Conservation (phyloP, 2,113 vertebrate genomes). For the Megatriorchis doriae region DNA sequence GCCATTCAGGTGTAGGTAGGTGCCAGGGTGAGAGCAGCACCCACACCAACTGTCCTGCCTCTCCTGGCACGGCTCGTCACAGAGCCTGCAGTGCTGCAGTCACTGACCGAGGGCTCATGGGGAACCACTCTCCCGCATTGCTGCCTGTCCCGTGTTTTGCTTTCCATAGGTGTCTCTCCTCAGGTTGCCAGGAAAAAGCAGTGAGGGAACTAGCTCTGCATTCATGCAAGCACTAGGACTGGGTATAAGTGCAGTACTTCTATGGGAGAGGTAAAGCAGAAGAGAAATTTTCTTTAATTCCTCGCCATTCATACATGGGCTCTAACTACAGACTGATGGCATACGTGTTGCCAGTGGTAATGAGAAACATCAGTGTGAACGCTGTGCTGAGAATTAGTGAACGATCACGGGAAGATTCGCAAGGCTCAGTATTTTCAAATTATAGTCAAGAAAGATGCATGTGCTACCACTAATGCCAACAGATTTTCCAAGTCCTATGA, state of each 20-base stretch:
- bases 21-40: not conserved
- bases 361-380: not conserved
- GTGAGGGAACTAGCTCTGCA: not conserved
- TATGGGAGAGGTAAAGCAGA: not conserved
- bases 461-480: not conserved
- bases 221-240: rapidly evolving
- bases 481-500: slow-evolving; percentile 27
- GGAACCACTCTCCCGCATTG: rapidly evolving
- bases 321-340: not conserved
- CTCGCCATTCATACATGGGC: not conserved
- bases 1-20: not conserved
- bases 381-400: not conserved
- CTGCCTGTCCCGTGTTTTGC: not conserved
- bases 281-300: not conserved
- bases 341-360: rapidly evolving
- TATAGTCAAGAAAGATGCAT: not conserved
- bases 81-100: rapidly evolving
- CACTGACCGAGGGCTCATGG: rapidly evolving
- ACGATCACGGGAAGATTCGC: not conserved
- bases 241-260: not conserved
- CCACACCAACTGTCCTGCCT: not conserved
- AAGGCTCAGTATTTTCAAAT: not conserved
- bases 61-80: not conserved
- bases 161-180: not conserved
- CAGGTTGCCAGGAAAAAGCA: not conserved